These are phyloP conservation scores for Chloroceryle aenea DNA, from an alignment of 2,113 vertebrate species.

Conservation along the genomic window DNA sequence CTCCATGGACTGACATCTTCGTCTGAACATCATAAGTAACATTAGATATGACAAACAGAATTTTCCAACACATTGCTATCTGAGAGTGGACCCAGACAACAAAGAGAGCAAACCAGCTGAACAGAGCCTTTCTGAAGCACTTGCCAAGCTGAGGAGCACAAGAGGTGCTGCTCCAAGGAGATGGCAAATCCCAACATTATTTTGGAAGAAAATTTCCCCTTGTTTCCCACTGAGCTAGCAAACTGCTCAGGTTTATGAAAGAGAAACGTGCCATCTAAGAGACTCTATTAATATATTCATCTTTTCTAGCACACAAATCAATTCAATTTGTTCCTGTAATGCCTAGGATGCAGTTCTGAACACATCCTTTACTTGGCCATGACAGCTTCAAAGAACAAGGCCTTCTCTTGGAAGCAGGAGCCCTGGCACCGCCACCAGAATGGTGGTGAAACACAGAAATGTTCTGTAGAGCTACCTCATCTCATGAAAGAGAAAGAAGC, in stretches of 20 bases:
- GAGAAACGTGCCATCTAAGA: background rate
- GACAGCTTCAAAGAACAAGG: background rate
- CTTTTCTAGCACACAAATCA: background rate
- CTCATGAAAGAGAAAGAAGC: background rate
- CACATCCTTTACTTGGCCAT: background rate
- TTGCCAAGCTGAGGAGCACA: background rate
- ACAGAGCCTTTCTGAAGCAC: accelerated
- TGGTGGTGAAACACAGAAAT: no score
- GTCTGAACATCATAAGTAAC: accelerated
- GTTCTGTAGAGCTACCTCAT: no score
- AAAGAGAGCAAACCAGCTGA: background rate
- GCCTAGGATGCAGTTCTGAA: background rate
- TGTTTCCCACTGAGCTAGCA: background rate
- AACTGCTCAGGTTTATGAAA: background rate
- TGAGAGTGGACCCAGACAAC: background rate
- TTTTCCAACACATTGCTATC: background rate
- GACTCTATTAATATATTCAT: background rate
- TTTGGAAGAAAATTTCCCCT: background rate
- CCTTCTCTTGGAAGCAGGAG: background rate
- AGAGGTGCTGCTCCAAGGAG: background rate
- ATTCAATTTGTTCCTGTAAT: background rate
- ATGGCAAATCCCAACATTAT: background rate
- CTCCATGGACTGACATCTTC: no score
- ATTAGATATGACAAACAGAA: background rate
- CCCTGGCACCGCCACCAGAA: background rate